phyloP scores from a whole-genome alignment of 2,888 invertebrate species.

The Tetragonula carbonaria region DNA sequence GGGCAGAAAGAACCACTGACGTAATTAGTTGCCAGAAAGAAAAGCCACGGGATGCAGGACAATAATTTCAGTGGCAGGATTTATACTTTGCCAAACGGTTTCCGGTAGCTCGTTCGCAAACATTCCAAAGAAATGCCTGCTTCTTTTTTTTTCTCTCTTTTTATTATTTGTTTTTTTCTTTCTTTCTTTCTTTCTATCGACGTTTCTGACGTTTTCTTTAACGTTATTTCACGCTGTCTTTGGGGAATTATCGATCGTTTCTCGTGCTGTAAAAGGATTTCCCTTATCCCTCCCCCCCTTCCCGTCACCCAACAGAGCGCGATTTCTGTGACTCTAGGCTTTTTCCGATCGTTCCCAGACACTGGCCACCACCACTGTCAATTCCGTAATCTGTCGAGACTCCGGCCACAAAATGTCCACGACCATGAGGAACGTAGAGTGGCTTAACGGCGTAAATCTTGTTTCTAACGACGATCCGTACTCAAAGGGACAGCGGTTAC shows the following conservation, averaged over 20 bases:
- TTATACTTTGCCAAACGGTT: slow-evolving; percentile 31
- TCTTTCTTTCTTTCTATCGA: background rate
- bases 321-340: background rate
- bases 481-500: slow-evolving; percentile 50
- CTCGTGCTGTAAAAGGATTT: slow-evolving; percentile 39
- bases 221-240: background rate
- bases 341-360: no score
- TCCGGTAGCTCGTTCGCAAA: slow-evolving; percentile 14
- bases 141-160: background rate
- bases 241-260: slow-evolving; percentile 14
- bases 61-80: slow-evolving; percentile 54
- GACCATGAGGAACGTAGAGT: slow-evolving; percentile 6
- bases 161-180: no score
- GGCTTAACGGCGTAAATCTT: slow-evolving; percentile 65
- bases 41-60: slow-evolving; percentile 18
- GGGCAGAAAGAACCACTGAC: slow-evolving; percentile 49
- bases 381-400: background rate
- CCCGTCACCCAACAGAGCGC: background rate
- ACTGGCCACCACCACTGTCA: background rate
- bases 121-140: slow-evolving; percentile 19
- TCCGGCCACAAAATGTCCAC: background rate
- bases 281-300: background rate
- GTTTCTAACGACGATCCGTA: slow-evolving; percentile 54
- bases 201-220: background rate
- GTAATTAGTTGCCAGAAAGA: slow-evolving; percentile 61